Evolutionary conservation across 2,888 invertebrate species (phyloP).

Genomic region (Phania funesta): DNA sequence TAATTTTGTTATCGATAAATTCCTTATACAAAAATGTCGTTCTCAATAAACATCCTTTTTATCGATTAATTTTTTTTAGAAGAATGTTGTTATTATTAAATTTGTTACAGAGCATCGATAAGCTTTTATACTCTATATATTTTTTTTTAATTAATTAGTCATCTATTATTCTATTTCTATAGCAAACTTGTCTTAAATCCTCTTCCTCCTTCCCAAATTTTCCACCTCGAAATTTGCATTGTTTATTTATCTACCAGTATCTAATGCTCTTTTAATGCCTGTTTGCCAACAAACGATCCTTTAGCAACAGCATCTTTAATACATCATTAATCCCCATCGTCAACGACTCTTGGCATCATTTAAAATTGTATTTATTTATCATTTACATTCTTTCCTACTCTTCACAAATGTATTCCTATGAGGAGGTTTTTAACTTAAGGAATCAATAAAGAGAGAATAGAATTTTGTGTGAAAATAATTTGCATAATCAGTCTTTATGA

Average conservation of each 20-base stretch:
- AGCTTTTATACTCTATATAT: too few relatives aligned
- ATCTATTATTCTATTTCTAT: too few relatives aligned
- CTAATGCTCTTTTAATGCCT: conserved; percentile 13
- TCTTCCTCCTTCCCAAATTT: not conserved
- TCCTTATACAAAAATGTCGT: not conserved
- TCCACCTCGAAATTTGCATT: not conserved
- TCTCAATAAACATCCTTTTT: not conserved
- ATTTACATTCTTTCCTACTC: conserved; percentile 4
- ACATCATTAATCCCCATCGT: conserved; percentile 37
- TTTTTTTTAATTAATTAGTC: too few relatives aligned
- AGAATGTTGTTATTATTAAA: not conserved
- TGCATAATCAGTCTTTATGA: conserved; percentile 28
- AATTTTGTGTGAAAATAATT: conserved; percentile 16
- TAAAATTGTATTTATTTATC: conserved; percentile 49
- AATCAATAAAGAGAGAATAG: conserved; percentile 1
- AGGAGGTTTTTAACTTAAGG: not conserved
- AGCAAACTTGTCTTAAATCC: not conserved
- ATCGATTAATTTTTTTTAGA: not conserved
- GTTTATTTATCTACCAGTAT: not conserved
- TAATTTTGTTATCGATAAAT: not conserved
- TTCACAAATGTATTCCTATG: not conserved
- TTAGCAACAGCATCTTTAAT: not conserved
- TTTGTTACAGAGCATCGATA: too few relatives aligned
- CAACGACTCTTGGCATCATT: not conserved
- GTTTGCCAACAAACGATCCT: not conserved